Evolutionary conservation across 2,797 vertebrate genomes (phyloP), one percentile per base, ranked within the genome.

Genomic region (Phataginus tricuspis): DNA sequence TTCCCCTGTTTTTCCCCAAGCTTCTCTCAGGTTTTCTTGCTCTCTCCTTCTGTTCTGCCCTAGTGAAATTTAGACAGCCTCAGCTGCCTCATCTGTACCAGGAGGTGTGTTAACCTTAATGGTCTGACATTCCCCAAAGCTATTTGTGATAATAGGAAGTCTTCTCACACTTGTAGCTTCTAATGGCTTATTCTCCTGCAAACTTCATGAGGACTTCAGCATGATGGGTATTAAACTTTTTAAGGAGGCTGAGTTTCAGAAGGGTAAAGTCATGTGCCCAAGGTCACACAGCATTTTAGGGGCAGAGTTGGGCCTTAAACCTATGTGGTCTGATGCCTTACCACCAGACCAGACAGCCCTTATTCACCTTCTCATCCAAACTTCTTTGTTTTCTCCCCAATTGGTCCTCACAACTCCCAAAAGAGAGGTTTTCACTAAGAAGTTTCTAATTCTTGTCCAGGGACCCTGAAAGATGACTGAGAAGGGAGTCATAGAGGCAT

Each of bases 181-280:
- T 63, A 87, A 59, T 84, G 42, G 27, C 31, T 83, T 75, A 87
- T 83, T 95, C 55, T 72, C 16, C 74, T 59, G 29, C 3, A 79
- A 95, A 82, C 14, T 7, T 69, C 45, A 51, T 75, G 51, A 84
- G 39, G 84, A 88, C 29, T 64, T 71, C 45, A 64, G 3, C 39
- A 42, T 23, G 25, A 64, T 63, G 6, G 42, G 1, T 64, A 69
- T 77, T 42, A 12, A 6, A 57, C 77, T 90, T 83, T 86, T 53
- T 86, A 82, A 86, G 13, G 31, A 93, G 5, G 42, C 55, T 72
- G 64, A 86, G 49, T 91, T 96, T 91, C 90, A 84, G 39, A 96
- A 90, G 31, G 39, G 64, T 90, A 11, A 94, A 74, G 19, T 84
- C 53, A 69, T 14, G 45, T 88, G 21, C 29, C 61, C 37, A 92